Evolutionary conservation across 2,797 vertebrate genomes (phyloP).

Genomic region (Jordanella pulchra): DNA sequence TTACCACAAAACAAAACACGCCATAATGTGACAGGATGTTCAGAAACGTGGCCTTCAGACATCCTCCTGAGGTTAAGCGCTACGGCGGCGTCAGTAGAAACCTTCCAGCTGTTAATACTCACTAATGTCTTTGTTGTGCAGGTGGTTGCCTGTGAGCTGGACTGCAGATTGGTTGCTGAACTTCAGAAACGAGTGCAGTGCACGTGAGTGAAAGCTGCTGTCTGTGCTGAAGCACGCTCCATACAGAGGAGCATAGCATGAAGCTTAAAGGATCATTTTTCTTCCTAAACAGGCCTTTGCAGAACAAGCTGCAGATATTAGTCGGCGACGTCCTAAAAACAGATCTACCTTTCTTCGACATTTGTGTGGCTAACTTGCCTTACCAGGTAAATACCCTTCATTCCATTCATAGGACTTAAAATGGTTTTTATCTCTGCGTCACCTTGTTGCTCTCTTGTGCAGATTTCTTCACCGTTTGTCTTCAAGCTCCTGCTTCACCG

Average conservation of each 20-base stretch:
- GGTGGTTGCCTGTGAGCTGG: constrained; percentile 98
- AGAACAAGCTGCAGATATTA: constrained; percentile 93
- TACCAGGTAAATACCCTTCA: constrained; percentile 85
- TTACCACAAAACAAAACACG: too few species aligned
- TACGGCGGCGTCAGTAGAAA: too few species aligned
- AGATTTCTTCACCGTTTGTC: constrained; percentile 98
- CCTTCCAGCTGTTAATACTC: too few species aligned
- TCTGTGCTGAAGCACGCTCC: neutral
- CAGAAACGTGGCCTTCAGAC: too few species aligned
- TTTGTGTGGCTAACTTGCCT: constrained; percentile 96
- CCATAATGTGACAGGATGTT: too few species aligned
- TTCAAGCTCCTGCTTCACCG: constrained; percentile 97
- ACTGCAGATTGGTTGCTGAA: constrained; percentile 92
- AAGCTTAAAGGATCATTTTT: neutral
- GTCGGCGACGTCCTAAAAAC: constrained; percentile 94
- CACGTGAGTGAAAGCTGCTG: constrained; percentile 84
- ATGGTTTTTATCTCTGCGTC: neutral
- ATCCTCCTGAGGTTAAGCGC: too few species aligned
- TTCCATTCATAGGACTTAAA: neutral
- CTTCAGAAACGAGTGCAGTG: constrained; percentile 98
- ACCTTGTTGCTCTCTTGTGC: constrained; percentile 32
- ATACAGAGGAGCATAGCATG: neutral
- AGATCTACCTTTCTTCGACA: constrained; percentile 93
- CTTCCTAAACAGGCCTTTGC: constrained; percentile 83
- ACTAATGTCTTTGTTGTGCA: constrained; percentile 56